These are phyloP conservation scores for Macrotus californicus DNA, from an alignment of 2,113 vertebrate genomes.

Conservation along the genomic window DNA sequence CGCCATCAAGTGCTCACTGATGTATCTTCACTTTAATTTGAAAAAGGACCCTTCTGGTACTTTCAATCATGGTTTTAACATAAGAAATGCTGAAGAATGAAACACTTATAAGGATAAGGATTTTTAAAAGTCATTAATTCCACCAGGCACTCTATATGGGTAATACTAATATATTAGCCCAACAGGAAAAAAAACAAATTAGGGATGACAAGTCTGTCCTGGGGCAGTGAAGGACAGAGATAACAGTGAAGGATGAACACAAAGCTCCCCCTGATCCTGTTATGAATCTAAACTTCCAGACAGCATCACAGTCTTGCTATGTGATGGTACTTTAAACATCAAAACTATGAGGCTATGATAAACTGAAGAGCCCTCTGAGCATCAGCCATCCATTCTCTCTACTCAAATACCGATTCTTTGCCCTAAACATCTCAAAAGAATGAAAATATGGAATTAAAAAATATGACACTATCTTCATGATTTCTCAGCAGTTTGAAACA, in stretches of 20 bases:
- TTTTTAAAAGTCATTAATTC: neutral
- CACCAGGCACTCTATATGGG: neutral
- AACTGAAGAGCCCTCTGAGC: neutral
- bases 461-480: neutral
- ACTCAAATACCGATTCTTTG: neutral
- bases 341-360: neutral
- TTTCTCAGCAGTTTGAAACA: neutral
- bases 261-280: neutral
- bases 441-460: neutral
- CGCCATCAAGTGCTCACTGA: constrained; percentile 71
- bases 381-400: neutral
- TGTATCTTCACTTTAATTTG: neutral
- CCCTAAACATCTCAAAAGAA: neutral
- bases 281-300: neutral
- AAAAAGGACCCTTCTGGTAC: neutral
- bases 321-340: neutral
- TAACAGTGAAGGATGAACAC: neutral
- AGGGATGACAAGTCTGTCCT: neutral
- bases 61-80: neutral
- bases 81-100: neutral
- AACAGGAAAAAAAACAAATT: neutral
- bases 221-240: neutral
- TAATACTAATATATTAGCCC: neutral
- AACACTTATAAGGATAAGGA: neutral
- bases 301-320: neutral